Conservation (phyloP, 2,888 invertebrate species). For the Vesta saturnalis region DNA sequence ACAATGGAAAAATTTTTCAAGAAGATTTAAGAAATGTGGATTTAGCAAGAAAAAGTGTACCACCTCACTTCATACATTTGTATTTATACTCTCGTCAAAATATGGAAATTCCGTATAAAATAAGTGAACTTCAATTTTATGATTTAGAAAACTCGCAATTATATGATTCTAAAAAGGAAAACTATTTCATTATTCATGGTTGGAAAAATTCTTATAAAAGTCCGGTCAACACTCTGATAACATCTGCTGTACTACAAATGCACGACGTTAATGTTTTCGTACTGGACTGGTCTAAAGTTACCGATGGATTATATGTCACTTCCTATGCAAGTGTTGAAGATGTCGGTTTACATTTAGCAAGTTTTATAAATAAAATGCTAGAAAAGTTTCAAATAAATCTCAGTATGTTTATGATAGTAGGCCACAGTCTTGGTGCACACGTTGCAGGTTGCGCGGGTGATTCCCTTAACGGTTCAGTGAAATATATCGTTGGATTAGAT, state of each 20-base stretch:
- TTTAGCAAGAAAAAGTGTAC: too few species aligned
- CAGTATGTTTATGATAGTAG: slow-evolving; percentile 25
- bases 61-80: too few species aligned
- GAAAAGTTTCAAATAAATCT: slow-evolving; percentile 16
- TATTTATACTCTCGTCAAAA: too few species aligned
- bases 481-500: slow-evolving; percentile 41
- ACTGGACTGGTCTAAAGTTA: slow-evolving; percentile 29
- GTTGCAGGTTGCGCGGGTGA: slow-evolving; percentile 38
- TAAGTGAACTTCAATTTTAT: neutral
- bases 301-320: slow-evolving; percentile 20
- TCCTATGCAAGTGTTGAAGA: slow-evolving; percentile 31
- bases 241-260: slow-evolving; percentile 11
- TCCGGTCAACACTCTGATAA: slow-evolving; percentile 17
- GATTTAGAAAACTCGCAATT: slow-evolving; percentile 2
- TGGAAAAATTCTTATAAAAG: slow-evolving; percentile 30
- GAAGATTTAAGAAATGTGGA: too few species aligned
- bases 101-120: too few species aligned
- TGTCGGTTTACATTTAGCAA: slow-evolving; percentile 32
- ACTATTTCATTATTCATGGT: slow-evolving; percentile 36
- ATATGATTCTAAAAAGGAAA: slow-evolving; percentile 21
- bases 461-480: slow-evolving; percentile 28
- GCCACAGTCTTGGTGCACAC: slow-evolving; percentile 43
- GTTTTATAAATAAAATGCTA: slow-evolving; percentile 34
- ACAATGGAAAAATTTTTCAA: too few species aligned
- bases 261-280: slow-evolving; percentile 33